A percentile compares a stretch with the other conserved stretches of the same genome.
Conservation (phyloP, 2,888 invertebrate species). For the Spodoptera picta region DNA sequence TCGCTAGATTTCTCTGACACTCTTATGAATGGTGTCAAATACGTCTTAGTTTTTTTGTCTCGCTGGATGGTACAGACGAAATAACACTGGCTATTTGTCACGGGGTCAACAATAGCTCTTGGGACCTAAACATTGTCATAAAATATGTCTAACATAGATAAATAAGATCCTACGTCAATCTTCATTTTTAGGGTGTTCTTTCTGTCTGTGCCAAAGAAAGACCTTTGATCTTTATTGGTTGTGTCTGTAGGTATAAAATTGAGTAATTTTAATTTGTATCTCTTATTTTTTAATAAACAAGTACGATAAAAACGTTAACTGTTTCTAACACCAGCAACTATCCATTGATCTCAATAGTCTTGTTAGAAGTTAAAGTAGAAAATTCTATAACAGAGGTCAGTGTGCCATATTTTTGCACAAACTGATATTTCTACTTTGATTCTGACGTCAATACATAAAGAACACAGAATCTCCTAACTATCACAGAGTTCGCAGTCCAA, state of each 20-base stretch:
- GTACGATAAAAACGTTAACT: too few relatives aligned
- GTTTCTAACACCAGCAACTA: too few relatives aligned
- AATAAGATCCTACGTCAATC: slow-evolving; percentile 24
- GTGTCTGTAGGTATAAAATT: not conserved
- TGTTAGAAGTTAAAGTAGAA: too few relatives aligned
- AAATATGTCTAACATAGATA: slow-evolving; percentile 21
- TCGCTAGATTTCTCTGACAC: slow-evolving; percentile 41
- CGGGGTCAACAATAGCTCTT: slow-evolving; percentile 43
- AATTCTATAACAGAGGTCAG: too few relatives aligned
- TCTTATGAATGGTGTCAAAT: slow-evolving; percentile 54
- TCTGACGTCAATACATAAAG: too few relatives aligned
- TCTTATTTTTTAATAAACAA: too few relatives aligned
- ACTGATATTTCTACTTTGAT: too few relatives aligned
- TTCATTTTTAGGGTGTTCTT: not conserved
- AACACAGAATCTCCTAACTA: too few relatives aligned
- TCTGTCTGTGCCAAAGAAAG: slow-evolving; percentile 8
- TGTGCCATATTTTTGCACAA: too few relatives aligned
- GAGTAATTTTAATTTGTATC: too few relatives aligned
- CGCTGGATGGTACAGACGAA: slow-evolving; percentile 26
- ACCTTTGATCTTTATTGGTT: slow-evolving; percentile 21
- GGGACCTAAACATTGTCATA: slow-evolving; percentile 29
- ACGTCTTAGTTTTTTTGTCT: slow-evolving; percentile 48
- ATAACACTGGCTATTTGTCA: slow-evolving; percentile 51
- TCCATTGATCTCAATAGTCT: too few relatives aligned
- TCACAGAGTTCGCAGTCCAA: not conserved